Conservation (phyloP, 1,140 invertebrate species). For the Stegodyphus mimosarum region DNA sequence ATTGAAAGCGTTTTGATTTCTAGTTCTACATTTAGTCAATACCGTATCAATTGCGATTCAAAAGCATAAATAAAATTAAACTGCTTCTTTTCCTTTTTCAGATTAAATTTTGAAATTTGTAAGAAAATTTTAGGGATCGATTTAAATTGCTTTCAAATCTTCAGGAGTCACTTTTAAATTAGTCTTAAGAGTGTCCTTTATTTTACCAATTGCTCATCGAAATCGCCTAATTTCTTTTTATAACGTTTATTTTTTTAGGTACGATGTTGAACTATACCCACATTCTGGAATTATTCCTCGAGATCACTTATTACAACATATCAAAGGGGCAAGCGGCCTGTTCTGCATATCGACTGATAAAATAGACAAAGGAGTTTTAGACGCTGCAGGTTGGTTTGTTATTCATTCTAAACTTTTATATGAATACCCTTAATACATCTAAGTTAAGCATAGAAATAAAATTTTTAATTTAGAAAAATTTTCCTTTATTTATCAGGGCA, state of each 20-base stretch:
- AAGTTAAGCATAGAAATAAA: too few species aligned
- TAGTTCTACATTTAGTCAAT: too few species aligned
- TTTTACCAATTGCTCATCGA: background rate
- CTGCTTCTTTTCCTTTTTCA: too few species aligned
- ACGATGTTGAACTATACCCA: slow-evolving; percentile 11
- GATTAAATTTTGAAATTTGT: too few species aligned
- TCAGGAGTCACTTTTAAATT: background rate
- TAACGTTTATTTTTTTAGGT: slow-evolving; percentile 2
- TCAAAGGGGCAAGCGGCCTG: slow-evolving; percentile 13
- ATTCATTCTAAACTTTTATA: too few species aligned
- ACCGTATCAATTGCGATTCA: too few species aligned
- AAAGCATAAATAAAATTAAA: too few species aligned
- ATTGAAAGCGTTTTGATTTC: too few species aligned
- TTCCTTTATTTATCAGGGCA: too few species aligned
- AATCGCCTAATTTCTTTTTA: too few species aligned
- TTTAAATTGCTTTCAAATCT: background rate
- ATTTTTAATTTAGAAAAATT: too few species aligned
- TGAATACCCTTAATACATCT: too few species aligned
- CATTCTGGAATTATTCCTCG: background rate
- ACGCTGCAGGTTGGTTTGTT: slow-evolving; percentile 29
- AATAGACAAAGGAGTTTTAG: slow-evolving; percentile 28
- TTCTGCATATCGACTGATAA: slow-evolving; percentile 20
- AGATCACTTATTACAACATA: background rate
- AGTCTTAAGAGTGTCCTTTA: background rate
- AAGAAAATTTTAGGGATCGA: background rate